Percentiles rank a stretch among this genome's conserved stretches.
Conservation (phyloP, 2,888 invertebrate species). For the Lydus trimaculatus region DNA sequence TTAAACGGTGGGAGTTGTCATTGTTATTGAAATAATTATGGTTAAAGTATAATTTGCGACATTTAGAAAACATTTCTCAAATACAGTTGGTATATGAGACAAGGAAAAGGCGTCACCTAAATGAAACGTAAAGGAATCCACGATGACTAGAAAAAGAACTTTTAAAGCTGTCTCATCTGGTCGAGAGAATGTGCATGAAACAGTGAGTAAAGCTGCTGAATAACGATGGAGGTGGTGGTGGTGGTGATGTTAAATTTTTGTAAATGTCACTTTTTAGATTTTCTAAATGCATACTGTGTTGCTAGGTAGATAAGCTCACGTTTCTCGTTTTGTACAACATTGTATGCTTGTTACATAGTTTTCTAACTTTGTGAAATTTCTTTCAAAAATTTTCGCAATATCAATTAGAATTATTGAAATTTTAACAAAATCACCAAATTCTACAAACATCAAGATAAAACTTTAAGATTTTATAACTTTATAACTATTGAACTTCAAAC, state of each 20-base stretch:
- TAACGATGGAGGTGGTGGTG: constrained; percentile 30
- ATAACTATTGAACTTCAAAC: constrained; percentile 20
- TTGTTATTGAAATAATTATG: constrained; percentile 30
- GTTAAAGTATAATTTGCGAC: constrained; percentile 26
- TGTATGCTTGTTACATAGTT: constrained; percentile 31
- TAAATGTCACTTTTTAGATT: constrained; percentile 29
- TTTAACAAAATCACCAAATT: constrained; percentile 1
- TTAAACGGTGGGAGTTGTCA: constrained; percentile 9
- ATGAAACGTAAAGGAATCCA: constrained; percentile 30
- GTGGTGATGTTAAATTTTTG: constrained; percentile 30
- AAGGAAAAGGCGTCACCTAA: constrained; percentile 38
- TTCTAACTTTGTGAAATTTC: background rate
- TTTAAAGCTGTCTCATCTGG: constrained; percentile 38
- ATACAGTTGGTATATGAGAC: constrained; percentile 62
- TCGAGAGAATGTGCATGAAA: constrained; percentile 30
- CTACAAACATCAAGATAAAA: constrained; percentile 14
- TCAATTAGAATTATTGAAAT: constrained; percentile 12
- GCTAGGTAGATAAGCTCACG: constrained; percentile 35
- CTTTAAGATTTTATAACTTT: constrained; percentile 18
- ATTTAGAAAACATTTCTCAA: constrained; percentile 25
- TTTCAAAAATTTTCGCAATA: constrained; percentile 7
- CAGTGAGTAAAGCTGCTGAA: constrained; percentile 29
- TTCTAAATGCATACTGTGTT: constrained; percentile 34
- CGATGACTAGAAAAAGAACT: constrained; percentile 31
- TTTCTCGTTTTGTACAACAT: constrained; percentile 36